These are phyloP conservation scores for Anhinga rufa DNA, from an alignment of 2,113 vertebrate genomes.

Conservation along the genomic window DNA sequence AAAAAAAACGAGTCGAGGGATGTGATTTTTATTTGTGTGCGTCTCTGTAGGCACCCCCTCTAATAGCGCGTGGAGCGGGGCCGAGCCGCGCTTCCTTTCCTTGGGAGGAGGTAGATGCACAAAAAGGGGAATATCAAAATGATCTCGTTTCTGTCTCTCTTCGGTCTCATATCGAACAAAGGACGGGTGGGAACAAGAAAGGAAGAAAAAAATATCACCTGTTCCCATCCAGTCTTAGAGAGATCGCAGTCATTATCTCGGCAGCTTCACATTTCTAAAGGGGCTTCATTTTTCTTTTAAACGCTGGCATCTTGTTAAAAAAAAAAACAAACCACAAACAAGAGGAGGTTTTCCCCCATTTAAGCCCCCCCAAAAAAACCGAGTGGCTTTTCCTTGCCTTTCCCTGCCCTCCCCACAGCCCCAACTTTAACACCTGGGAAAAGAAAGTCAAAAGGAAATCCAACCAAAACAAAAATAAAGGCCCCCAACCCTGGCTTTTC, in stretches of 20 bases:
- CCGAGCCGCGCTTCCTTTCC: background rate
- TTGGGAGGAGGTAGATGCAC: background rate
- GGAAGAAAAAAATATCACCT: conserved; percentile 8
- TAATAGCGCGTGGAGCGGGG: background rate
- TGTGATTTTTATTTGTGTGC: background rate
- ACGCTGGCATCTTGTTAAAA: conserved; percentile 40
- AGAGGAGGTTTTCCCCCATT: background rate
- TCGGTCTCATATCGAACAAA: conserved; percentile 13
- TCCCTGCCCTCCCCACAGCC: background rate
- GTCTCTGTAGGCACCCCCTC: too few species aligned
- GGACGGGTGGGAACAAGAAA: background rate
- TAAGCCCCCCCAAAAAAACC: too few species aligned
- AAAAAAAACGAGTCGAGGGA: too few species aligned
- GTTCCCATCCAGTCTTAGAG: conserved; percentile 23
- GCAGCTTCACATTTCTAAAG: conserved; percentile 38
- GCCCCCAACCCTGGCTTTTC: conserved; percentile 26
- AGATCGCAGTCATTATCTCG: conserved; percentile 13
- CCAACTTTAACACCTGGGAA: background rate
- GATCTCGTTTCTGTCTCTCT: conserved; percentile 55
- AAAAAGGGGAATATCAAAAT: conserved; percentile 38
- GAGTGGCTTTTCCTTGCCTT: background rate
- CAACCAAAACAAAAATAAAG: background rate
- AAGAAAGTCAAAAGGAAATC: background rate
- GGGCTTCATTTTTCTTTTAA: conserved; percentile 41
- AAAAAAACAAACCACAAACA: background rate